Conservation (phyloP, 2,113 vertebrate genomes). For the Amazona vittata region DNA sequence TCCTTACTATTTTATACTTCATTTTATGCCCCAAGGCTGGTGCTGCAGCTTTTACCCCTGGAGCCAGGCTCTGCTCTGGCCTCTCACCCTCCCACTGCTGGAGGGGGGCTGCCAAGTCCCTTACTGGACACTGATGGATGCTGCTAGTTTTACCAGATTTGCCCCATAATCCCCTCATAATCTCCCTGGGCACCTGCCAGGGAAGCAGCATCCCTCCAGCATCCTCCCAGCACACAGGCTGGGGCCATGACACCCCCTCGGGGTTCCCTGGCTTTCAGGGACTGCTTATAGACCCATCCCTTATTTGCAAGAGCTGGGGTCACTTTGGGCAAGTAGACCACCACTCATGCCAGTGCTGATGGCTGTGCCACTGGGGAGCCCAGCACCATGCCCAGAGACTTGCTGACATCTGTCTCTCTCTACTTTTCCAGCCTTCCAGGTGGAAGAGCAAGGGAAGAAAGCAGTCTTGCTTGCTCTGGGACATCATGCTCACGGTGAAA, state of each 20-base stretch:
- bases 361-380: not conserved
- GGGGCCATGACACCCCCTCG: fast-evolving
- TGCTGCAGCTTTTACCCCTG: not conserved
- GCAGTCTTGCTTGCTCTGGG: not conserved
- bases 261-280: not conserved
- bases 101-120: fast-evolving
- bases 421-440: not conserved
- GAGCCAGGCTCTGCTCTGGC: not conserved
- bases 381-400: not conserved
- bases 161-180: not conserved
- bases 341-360: not conserved
- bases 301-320: not conserved
- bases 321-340: not conserved
- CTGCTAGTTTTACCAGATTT: not conserved
- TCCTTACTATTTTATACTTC: not conserved
- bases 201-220: not conserved
- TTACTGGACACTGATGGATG: not conserved
- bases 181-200: not conserved
- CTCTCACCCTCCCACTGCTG: not conserved
- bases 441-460: not conserved
- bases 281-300: not conserved
- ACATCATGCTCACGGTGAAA: not conserved
- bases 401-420: not conserved
- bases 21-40: not conserved
- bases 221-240: not conserved